These are phyloP conservation scores for Carettochelys insculpta DNA, from an alignment of 2,113 vertebrate genomes.

Conservation along the genomic window DNA sequence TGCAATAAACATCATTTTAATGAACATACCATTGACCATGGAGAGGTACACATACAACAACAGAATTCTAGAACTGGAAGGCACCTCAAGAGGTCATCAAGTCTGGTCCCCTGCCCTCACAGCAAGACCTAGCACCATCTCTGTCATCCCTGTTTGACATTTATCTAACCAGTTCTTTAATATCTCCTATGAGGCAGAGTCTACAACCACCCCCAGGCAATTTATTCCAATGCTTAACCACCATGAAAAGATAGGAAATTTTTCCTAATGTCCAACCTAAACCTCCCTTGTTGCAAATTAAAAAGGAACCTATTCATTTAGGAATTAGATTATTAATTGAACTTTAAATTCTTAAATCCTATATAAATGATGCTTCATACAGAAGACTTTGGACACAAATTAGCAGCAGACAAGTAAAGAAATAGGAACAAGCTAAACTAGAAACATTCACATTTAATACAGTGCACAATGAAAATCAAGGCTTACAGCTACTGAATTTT, in stretches of 20 bases:
- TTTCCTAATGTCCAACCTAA: too few species aligned
- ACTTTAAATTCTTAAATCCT: fast-evolving
- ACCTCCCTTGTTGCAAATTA: too few species aligned
- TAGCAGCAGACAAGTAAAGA: not conserved
- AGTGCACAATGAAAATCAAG: not conserved
- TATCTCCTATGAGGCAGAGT: too few species aligned
- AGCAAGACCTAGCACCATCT: too few species aligned
- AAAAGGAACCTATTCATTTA: not conserved
- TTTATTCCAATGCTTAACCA: too few species aligned
- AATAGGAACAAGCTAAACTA: not conserved
- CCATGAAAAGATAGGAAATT: too few species aligned
- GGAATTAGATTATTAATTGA: not conserved
- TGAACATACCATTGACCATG: not conserved
- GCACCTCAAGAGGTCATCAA: too few species aligned
- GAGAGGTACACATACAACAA: not conserved
- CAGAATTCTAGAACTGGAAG: too few species aligned
- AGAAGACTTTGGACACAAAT: not conserved
- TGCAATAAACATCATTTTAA: not conserved
- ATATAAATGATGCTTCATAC: not conserved
- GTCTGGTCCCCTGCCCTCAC: too few species aligned
- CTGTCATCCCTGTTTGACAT: too few species aligned
- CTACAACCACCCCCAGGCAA: too few species aligned
- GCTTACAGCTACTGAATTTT: not conserved
- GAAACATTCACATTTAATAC: not conserved
- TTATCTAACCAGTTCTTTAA: too few species aligned